Evolutionary conservation across 2,113 vertebrate species (phyloP), one percentile per base, ranked within the genome.

Genomic region (Scophthalmus maximus): DNA sequence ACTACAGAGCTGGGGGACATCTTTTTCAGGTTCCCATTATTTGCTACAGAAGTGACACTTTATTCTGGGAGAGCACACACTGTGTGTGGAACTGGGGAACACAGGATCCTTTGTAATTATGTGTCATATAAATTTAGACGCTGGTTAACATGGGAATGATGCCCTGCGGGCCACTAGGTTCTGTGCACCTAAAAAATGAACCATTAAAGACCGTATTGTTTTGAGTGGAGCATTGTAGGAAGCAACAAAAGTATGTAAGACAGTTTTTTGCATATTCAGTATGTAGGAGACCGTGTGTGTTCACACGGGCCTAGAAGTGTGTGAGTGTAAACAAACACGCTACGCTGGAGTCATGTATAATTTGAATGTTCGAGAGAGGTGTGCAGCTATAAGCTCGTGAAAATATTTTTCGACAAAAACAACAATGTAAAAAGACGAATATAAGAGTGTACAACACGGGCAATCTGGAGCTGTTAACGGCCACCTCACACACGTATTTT

Each of bases 401-500:
- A 64, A 63, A 67, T n/a, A 57, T 73, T 58, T 57, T 26, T n/a
- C n/a, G n/a, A n/a, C 25, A 36, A 9, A 8, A 79, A 29, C 20
- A 76, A 55, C 25, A 62, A 65, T 32, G 18, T 23, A 42, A 42
- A 70, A 52, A 68, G 9, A 23, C 22, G 8, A 30, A 69, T 71
- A 70, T 22, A 63, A 58, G 51, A n/a, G n/a, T n/a, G n/a, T n/a
- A n/a, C n/a, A 74, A 69, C 78, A 65, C 15, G 3, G 20, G 44
- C 76, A 67, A 83, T 74, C 79, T 88, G 83, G 69, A 76, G 68
- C 69, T 8, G 53, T 52, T 76, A 77, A 63, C 70, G 67, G 29
- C 18, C 36, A 46, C 14, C 32, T 32, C 55, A 30, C 59, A 61
- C 53, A 69, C 3, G 7, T 58, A 32, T 73, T 73, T 79, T 73